These are phyloP conservation scores for Styela clava DNA, from an alignment of 23 tunicate genomes.

Conservation along the genomic window DNA sequence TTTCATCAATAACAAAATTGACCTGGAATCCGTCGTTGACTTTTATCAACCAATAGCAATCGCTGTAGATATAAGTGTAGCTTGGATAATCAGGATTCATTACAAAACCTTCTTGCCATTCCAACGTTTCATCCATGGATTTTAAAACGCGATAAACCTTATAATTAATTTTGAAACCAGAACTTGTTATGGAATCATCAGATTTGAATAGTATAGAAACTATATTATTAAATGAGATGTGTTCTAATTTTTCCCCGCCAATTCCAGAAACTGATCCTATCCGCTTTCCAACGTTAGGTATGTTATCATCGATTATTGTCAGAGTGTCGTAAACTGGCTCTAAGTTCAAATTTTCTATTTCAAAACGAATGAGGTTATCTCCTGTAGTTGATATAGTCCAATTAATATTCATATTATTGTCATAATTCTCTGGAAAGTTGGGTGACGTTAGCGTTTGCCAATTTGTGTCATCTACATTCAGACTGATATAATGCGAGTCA, in stretches of 20 bases:
- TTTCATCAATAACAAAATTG: background rate
- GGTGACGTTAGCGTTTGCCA: constrained; percentile 23
- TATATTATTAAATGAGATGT: background rate
- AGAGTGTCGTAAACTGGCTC: constrained; percentile 17
- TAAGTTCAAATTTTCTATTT: background rate
- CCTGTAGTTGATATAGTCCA: constrained; percentile 4
- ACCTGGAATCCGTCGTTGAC: background rate
- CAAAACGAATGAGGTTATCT: background rate
- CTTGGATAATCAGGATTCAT: constrained; percentile 2
- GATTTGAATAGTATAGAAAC: background rate
- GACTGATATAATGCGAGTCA: background rate
- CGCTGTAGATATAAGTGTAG: background rate
- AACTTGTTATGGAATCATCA: constrained; percentile 3
- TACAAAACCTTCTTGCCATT: constrained; percentile 3
- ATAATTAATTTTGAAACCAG: constrained; percentile 10
- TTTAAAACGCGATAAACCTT: background rate
- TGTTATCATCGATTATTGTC: background rate
- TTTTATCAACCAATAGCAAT: constrained; percentile 21
- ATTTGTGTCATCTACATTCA: background rate
- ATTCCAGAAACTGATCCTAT: constrained; percentile 3
- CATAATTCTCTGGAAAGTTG: background rate
- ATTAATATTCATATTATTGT: background rate
- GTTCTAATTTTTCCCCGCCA: background rate
- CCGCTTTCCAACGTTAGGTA: background rate
- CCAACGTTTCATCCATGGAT: background rate